Base-by-base conservation (phyloP, 2,113 vertebrate genomes). In the Pteropus alecto region DNA sequence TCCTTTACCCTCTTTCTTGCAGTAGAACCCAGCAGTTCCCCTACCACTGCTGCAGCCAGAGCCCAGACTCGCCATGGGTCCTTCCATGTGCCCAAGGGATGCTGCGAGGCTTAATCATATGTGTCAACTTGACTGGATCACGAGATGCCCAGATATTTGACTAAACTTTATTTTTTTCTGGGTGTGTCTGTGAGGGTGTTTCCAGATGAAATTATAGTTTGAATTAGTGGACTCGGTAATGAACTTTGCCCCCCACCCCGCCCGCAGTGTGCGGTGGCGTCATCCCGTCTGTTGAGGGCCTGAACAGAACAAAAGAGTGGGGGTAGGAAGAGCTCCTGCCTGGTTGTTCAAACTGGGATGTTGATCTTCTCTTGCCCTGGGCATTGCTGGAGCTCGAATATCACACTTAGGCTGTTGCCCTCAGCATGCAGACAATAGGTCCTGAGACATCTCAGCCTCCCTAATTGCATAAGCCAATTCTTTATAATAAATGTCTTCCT, bases 61-160 rank as follows among this genome's bases (percentile, higher is more conserved):
- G 4, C 16, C 14, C 19, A 67, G 5, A 14, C 28, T 9, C 26
- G 13, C 12, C 2, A 0, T 7, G 2, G 11, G 0, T 54, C 16
- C 30, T n/a, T 30, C 48, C 56, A 28, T 1, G 2, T 0, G 18
- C 56, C 10, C 3, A 0, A 7, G 28, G n/a, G 6, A n/a, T 6
- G 16, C 54, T 4, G 7, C 18, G 24, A 48, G 8, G 56, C 51
- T 19, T 67, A 11, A 48, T 83, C 58, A 7, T 43, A 13, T 18
- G 26, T 16, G 1, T 43, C 60, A 13, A 3, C 1, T n/a, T n/a
- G 71, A 28, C 35, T 28, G n/a, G 61, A 43, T 91, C 63, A n/a
- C 7, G 28, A 41, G 51, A 77, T 51, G 21, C 54, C 11, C 54
- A 13, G 73, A 5, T 43, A 28, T 78, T 68, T 54, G 43, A 41